A percentile compares a stretch with the other conserved stretches of the same genome.
Evolutionary conservation across 2,888 invertebrate species (phyloP).

Genomic region (Ischnura elegans): DNA sequence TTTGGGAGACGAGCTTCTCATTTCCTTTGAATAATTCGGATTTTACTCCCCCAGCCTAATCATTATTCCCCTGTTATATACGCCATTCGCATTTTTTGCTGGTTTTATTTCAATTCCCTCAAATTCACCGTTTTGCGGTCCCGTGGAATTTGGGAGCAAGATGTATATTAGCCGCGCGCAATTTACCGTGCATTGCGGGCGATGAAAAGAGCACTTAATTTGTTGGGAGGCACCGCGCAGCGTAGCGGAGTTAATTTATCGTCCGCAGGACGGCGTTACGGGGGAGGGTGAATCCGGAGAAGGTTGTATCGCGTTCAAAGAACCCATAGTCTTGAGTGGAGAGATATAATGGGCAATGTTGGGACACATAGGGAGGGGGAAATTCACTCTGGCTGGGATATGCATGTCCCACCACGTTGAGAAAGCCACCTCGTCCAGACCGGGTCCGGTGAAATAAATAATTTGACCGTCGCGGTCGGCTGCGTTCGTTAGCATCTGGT

Average conservation of each 20-base stretch:
- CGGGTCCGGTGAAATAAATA: not conserved
- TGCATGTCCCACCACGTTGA: not conserved
- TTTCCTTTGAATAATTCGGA: not conserved
- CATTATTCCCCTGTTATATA: not conserved
- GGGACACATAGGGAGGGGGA: not conserved
- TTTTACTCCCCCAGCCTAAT: not conserved
- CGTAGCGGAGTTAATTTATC: not conserved
- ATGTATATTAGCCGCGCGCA: not conserved
- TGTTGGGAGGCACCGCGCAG: not conserved
- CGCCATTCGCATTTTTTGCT: not conserved
- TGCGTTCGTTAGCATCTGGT: not conserved
- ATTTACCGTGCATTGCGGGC: not conserved
- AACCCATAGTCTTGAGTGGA: not conserved
- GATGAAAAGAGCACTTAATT: constrained; percentile 21
- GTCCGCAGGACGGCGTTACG: not conserved
- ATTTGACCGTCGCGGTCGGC: constrained; percentile 16
- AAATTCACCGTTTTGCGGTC: not conserved
- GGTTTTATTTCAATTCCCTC: not conserved
- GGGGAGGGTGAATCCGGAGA: not conserved
- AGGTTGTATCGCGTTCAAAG: no score
- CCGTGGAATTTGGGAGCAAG: not conserved
- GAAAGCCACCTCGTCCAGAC: not conserved
- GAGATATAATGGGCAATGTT: not conserved
- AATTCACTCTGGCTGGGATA: not conserved
- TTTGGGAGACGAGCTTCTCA: no score